Evolutionary conservation across 2,888 invertebrate species (phyloP).

Genomic region (Tetheella fluctuosa): DNA sequence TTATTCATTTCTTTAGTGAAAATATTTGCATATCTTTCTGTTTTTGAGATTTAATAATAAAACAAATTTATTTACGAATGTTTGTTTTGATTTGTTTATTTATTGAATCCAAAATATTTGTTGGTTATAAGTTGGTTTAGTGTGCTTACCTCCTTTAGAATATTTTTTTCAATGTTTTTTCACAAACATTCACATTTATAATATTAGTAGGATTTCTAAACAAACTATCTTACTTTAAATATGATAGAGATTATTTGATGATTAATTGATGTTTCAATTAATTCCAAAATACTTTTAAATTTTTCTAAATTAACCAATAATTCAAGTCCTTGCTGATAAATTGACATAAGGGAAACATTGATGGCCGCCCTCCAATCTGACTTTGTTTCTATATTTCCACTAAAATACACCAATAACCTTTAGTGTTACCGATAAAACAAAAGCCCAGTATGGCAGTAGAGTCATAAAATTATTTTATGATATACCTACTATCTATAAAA

Average conservation of each 20-base stretch:
- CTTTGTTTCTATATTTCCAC: conserved; percentile 36
- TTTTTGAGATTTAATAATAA: neutral
- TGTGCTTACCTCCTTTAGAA: no score
- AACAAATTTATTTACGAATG: no score
- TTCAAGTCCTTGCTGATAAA: conserved; percentile 10
- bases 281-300: conserved; percentile 21
- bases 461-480: conserved; percentile 53
- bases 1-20: neutral
- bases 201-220: no score
- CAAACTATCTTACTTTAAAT: no score
- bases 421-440: conserved; percentile 40
- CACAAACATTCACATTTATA: no score
- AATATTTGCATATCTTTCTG: neutral
- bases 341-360: conserved; percentile 20
- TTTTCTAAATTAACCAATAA: conserved; percentile 23
- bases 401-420: conserved; percentile 37
- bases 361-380: conserved; percentile 34
- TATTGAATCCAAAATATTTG: neutral
- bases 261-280: no score
- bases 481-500: conserved; percentile 43
- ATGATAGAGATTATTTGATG: no score
- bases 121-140: no score
- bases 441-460: conserved; percentile 26
- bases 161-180: no score
- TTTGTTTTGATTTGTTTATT: no score